phyloP scores from a whole-genome alignment of 2,113 vertebrate species.

The Symphodus melops region DNA sequence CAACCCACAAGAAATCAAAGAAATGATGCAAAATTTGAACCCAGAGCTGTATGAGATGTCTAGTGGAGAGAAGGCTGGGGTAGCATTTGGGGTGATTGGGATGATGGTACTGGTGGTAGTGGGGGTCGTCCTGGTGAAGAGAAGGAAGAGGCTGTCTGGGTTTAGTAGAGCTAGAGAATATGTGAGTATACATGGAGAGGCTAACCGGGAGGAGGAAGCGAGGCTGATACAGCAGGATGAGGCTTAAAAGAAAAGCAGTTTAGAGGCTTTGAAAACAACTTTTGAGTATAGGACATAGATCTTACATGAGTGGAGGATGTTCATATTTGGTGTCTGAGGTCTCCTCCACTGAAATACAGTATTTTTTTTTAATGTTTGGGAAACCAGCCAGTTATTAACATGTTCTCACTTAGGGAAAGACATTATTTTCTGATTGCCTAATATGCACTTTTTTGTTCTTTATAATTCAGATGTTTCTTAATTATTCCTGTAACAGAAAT shows the following conservation, averaged over 20 bases:
- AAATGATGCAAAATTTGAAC: constrained; percentile 30
- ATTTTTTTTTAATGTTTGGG: no score
- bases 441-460: neutral
- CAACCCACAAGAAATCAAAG: constrained; percentile 72
- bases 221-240: constrained; percentile 6
- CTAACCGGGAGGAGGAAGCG: neutral
- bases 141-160: constrained; percentile 9
- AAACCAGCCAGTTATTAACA: no score
- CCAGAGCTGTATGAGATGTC: constrained; percentile 51
- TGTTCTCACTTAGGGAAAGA: no score
- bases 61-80: constrained; percentile 51
- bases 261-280: neutral
- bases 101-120: constrained; percentile 57
- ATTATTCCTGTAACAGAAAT: no score
- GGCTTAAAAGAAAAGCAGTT: neutral
- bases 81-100: constrained; percentile 73
- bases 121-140: constrained; percentile 48
- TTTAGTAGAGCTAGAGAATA: constrained; percentile 31
- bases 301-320: no score
- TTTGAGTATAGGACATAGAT: neutral
- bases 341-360: neutral
- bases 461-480: no score
- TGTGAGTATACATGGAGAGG: constrained; percentile 27
- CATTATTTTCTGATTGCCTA: neutral
- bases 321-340: neutral